These are phyloP conservation scores for Sesamia nonagrioides DNA, from an alignment of 1,140 invertebrate species.

Conservation along the genomic window DNA sequence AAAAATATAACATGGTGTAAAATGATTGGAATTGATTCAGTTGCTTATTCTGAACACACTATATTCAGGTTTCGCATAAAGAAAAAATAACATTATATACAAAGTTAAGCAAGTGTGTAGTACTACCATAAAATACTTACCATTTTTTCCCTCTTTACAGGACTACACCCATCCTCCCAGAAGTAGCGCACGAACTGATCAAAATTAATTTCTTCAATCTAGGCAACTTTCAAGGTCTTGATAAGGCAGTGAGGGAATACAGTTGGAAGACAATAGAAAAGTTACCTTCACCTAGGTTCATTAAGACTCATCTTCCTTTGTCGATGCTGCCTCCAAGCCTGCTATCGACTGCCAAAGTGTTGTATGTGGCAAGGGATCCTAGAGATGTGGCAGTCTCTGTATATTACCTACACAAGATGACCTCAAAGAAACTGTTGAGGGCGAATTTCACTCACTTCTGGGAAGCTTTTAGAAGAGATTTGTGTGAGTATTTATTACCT, in stretches of 20 bases:
- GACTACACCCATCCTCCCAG: constrained; percentile 69
- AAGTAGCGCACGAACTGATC: constrained; percentile 74
- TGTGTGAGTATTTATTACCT: constrained; percentile 88
- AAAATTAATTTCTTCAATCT: constrained; percentile 79
- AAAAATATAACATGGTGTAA: no score
- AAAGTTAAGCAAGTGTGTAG: no score
- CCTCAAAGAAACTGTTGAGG: constrained; percentile 90
- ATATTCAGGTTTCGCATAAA: no score
- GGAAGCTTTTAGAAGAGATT: constrained; percentile 91
- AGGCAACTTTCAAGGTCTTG: constrained; percentile 73
- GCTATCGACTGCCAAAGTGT: constrained; percentile 85
- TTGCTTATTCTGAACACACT: no score
- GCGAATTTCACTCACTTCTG: constrained; percentile 92
- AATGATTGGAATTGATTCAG: no score
- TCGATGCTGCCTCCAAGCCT: constrained; percentile 77
- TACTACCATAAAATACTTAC: not conserved
- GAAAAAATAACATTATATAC: no score
- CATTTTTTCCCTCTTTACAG: constrained; percentile 60
- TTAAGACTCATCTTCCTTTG: constrained; percentile 81
- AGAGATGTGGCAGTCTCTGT: constrained; percentile 95
- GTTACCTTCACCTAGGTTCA: constrained; percentile 76
- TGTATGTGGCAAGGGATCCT: constrained; percentile 94
- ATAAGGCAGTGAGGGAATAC: constrained; percentile 62
- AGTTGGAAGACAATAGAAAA: constrained; percentile 72
- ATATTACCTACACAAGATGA: constrained; percentile 92